Evolutionary conservation across 2,888 invertebrate genomes (phyloP), one percentile per base, ranked within the genome.

Genomic region (Limenitis camilla): DNA sequence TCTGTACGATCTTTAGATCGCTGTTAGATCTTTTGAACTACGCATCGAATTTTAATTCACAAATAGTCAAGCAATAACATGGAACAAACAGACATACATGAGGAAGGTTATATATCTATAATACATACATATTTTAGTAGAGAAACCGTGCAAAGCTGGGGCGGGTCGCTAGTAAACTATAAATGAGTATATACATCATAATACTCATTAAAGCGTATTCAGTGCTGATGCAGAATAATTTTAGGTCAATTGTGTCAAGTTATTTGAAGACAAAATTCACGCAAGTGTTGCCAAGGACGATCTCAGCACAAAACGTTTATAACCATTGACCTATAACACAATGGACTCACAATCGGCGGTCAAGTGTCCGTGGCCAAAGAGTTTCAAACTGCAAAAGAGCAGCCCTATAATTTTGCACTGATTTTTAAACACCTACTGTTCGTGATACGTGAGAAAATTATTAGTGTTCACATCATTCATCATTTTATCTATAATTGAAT

Each of bases 281-380:
- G 62, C 63, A 68, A 69, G 68, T 68, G 64, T 66, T 65, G 59
- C 63, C 74, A 76, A 79, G 76, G 77, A 71, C 76, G 63, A 52
- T 61, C 41, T 53, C 44, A 27, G 45, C 44, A 51, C 52, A 46
- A 43, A 55, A 52, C 19, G 46, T 52, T 58, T 52, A 28, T 30
- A 58, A 39, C 43, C 44, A 19, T 47, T 29, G 9, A 42, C 46
- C 45, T 50, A 50, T 35, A 40, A 52, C 19, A 19, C 19, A 19
- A 19, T 19, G 19, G 19, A 19, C 19, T 19, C 19, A 19, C n/a
- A n/a, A n/a, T n/a, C n/a, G n/a, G n/a, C n/a, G n/a, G 52, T 58
- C 44, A 52, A 47, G 19, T 19, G 19, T 19, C 19, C 1, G 19
- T 3, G 19, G 19, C 19, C 1, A 19, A 19, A 19, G 19, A 19